These are phyloP conservation scores for Lepeophtheirus salmonis DNA, from an alignment of 1,140 invertebrate species.

Conservation along the genomic window DNA sequence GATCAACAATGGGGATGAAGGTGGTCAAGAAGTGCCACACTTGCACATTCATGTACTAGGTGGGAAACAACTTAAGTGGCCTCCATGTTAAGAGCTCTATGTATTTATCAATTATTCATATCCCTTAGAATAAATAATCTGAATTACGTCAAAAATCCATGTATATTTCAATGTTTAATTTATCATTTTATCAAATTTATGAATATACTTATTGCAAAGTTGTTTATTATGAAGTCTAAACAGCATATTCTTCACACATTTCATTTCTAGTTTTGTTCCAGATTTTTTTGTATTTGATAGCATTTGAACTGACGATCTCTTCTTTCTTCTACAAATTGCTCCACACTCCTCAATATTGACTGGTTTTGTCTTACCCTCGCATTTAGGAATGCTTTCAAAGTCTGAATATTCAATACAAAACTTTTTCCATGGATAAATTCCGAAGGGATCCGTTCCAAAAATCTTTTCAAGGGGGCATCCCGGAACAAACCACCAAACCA, in stretches of 20 bases:
- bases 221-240: not conserved
- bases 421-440: constrained; percentile 7
- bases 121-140: not conserved
- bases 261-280: not conserved
- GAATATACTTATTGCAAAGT: too few species aligned
- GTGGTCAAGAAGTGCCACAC: constrained; percentile 76
- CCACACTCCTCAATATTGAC: not conserved
- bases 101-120: not conserved
- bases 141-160: not conserved
- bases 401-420: not conserved
- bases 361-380: not conserved
- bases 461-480: not conserved
- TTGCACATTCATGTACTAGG: constrained; percentile 79
- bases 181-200: not conserved
- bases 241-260: not conserved
- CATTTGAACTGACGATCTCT: not conserved
- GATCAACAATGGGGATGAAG: constrained; percentile 72
- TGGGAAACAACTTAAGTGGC: constrained; percentile 83
- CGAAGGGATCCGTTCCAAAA: constrained; percentile 1
- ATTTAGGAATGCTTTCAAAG: not conserved
- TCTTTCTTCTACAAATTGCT: not conserved
- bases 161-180: not conserved
- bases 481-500: constrained; percentile 1
- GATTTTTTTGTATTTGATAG: not conserved
- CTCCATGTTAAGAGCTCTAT: constrained; percentile 47